Conservation (phyloP, 2,888 invertebrate genomes). For the Hirtodrosophila trivittata region DNA sequence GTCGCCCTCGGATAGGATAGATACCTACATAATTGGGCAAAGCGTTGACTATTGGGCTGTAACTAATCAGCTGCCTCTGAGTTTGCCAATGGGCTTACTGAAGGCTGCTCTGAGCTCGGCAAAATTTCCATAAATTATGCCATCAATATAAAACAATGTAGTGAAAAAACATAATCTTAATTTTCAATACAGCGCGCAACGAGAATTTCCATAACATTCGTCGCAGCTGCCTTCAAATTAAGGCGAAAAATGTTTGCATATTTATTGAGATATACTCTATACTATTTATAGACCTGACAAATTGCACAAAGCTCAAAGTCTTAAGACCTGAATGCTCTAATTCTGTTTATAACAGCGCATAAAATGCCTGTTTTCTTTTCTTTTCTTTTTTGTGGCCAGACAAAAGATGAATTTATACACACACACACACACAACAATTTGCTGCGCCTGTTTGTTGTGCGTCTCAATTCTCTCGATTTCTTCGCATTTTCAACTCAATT, state of each 20-base stretch:
- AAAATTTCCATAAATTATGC: neutral
- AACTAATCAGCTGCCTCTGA: conserved; percentile 36
- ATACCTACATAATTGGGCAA: conserved; percentile 10
- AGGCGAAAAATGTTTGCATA: conserved; percentile 51
- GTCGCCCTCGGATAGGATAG: conserved; percentile 14
- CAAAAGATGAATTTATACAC: conserved; percentile 68
- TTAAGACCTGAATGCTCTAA: conserved; percentile 57
- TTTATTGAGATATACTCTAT: conserved; percentile 37
- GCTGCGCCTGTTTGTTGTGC: conserved; percentile 25
- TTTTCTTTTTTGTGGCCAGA: conserved; percentile 25
- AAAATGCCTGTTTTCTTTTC: conserved; percentile 5
- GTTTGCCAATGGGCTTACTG: neutral
- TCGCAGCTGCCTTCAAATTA: too few relatives aligned
- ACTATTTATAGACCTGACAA: conserved; percentile 18
- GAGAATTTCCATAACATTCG: too few relatives aligned
- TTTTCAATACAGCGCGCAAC: too few relatives aligned
- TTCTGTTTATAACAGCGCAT: conserved; percentile 42
- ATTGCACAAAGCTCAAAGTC: conserved; percentile 38
- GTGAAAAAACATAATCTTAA: too few relatives aligned
- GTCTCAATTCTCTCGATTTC: conserved; percentile 67
- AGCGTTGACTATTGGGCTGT: conserved; percentile 33
- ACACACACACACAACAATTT: conserved; percentile 30
- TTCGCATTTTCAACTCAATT: conserved; percentile 65
- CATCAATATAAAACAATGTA: neutral
- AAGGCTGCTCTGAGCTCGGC: neutral